A percentile compares a stretch with the other conserved stretches of the same genome.
Evolutionary conservation across 2,113 vertebrate genomes (phyloP).

Genomic region (Arothron firmamentum): DNA sequence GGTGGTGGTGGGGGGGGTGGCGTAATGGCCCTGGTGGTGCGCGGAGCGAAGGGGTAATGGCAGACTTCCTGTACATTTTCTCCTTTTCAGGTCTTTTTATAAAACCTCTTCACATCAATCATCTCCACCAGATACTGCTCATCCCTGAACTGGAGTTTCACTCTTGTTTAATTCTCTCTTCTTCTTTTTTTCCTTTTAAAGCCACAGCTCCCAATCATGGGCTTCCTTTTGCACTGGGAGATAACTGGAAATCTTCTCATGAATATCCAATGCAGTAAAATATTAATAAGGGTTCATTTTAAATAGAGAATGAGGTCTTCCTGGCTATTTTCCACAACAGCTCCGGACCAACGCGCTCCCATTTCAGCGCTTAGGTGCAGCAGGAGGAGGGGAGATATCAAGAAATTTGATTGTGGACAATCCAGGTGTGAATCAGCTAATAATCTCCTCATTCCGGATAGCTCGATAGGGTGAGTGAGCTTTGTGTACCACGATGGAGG

Average conservation of each 20-base stretch:
- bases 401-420: constrained; percentile 12
- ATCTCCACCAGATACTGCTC: constrained; percentile 16
- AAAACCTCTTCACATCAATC: constrained; percentile 46
- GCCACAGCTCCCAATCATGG: constrained; percentile 25
- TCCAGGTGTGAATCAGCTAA: constrained; percentile 23
- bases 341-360: background rate
- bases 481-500: constrained; percentile 15
- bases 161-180: constrained; percentile 36
- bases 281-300: constrained; percentile 59
- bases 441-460: constrained; percentile 14
- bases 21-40: constrained; percentile 46
- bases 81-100: constrained; percentile 52
- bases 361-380: constrained; percentile 5
- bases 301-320: constrained; percentile 45
- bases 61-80: constrained; percentile 42
- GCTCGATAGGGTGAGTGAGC: background rate
- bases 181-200: constrained; percentile 35
- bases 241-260: constrained; percentile 38
- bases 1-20: constrained; percentile 53
- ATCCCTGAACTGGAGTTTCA: constrained; percentile 9
- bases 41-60: constrained; percentile 54
- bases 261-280: constrained; percentile 57
- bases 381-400: constrained; percentile 3
- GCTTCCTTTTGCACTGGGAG: constrained; percentile 18
- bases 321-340: constrained; percentile 40